phyloP scores from a whole-genome alignment of 2,888 invertebrate genomes.

The Chrysolina haemoptera region DNA sequence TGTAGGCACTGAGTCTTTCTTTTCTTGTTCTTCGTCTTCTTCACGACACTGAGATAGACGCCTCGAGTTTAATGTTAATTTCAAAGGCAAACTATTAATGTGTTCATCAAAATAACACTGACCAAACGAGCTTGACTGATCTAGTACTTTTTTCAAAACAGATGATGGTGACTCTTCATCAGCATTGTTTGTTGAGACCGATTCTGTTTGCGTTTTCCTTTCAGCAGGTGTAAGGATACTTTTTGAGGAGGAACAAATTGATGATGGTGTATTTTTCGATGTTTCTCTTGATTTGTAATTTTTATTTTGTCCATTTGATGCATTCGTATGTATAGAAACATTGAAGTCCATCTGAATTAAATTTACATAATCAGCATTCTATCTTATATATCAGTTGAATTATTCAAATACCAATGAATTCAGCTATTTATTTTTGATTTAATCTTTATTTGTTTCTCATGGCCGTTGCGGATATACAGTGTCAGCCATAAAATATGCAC shows the following conservation, averaged over 20 bases:
- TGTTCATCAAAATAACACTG: constrained; percentile 83
- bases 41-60: constrained; percentile 87
- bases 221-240: constrained; percentile 61
- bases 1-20: constrained; percentile 59
- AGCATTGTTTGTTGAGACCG: constrained; percentile 74
- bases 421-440: too few relatives aligned
- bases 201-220: constrained; percentile 76
- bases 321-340: constrained; percentile 37
- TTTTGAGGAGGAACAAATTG: constrained; percentile 67
- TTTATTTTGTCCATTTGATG: constrained; percentile 31
- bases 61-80: constrained; percentile 75
- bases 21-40: constrained; percentile 84
- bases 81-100: constrained; percentile 80
- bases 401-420: too few relatives aligned
- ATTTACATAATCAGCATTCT: neutral
- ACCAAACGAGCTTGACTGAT: constrained; percentile 59
- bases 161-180: constrained; percentile 11
- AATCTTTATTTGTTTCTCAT: too few relatives aligned
- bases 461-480: too few relatives aligned
- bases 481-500: too few relatives aligned
- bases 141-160: constrained; percentile 56
- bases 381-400: neutral
- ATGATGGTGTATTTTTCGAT: constrained; percentile 15
- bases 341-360: constrained; percentile 45
- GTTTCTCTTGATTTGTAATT: constrained; percentile 40